These are phyloP conservation scores for Bergia sp. DNA, from an alignment of 92 coral and sea anemone genomes.

Conservation along the genomic window DNA sequence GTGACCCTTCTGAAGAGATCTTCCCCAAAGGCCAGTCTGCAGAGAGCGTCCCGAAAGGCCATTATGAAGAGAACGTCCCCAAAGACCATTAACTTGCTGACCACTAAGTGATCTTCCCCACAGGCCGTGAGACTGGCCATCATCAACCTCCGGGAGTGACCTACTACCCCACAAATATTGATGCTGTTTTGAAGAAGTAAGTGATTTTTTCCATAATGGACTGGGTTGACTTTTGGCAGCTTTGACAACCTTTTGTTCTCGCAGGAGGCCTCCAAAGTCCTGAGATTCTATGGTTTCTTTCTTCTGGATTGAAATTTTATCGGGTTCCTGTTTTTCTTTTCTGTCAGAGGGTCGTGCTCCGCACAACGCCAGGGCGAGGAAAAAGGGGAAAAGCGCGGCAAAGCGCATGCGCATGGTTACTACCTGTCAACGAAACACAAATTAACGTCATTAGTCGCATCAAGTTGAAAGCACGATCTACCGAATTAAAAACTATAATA, in stretches of 20 bases:
- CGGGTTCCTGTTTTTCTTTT: slow-evolving; percentile 11
- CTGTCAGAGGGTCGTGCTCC: not conserved
- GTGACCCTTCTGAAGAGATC: not conserved
- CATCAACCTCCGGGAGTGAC: not conserved
- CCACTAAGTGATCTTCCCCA: slow-evolving; percentile 17
- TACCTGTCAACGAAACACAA: not conserved
- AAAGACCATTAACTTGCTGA: not conserved
- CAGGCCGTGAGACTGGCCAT: not conserved
- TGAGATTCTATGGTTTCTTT: not conserved
- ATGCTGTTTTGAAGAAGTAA: not conserved
- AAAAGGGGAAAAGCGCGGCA: not conserved
- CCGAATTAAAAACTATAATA: too few species aligned
- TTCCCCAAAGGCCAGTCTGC: not conserved
- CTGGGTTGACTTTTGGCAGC: not conserved
- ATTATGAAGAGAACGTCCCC: not conserved
- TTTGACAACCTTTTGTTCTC: not conserved
- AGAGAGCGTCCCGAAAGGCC: slow-evolving; percentile 6
- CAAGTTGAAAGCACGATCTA: too few species aligned
- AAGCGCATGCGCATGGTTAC: slow-evolving; percentile 25
- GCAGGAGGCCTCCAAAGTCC: not conserved
- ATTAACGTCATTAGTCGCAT: not conserved
- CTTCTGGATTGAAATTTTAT: not conserved
- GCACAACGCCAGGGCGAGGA: not conserved
- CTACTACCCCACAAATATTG: slow-evolving; percentile 6
- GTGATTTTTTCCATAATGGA: not conserved